These are phyloP conservation scores for Holocentrus rufus DNA, from an alignment of 2,797 vertebrate genomes.

Conservation along the genomic window DNA sequence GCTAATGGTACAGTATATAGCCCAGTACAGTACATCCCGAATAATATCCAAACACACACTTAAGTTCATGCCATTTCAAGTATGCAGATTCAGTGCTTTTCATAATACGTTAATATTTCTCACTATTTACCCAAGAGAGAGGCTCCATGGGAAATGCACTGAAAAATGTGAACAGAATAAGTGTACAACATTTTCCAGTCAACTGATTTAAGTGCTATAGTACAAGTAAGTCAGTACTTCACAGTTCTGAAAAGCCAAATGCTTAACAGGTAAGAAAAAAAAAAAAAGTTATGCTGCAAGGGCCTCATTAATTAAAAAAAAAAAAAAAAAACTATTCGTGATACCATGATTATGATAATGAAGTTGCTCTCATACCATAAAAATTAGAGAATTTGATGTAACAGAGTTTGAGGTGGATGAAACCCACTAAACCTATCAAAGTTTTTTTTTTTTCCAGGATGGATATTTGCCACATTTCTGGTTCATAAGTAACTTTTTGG, in stretches of 20 bases:
- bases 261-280: neutral
- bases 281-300: neutral
- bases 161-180: neutral
- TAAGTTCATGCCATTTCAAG: constrained; percentile 48
- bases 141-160: neutral
- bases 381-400: too few relatives aligned
- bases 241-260: constrained; percentile 2
- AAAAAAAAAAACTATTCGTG: neutral
- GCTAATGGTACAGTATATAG: neutral
- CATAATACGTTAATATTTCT: neutral
- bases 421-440: too few relatives aligned
- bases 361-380: too few relatives aligned
- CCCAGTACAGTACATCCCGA: constrained; percentile 15
- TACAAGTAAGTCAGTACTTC: constrained; percentile 3
- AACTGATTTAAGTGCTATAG: constrained; percentile 3
- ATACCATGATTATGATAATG: neutral
- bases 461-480: too few relatives aligned
- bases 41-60: constrained; percentile 19
- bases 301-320: neutral
- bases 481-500: neutral
- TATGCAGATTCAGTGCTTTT: constrained; percentile 41
- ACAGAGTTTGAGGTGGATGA: too few relatives aligned
- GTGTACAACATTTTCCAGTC: neutral
- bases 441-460: too few relatives aligned
- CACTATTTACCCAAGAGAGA: too few relatives aligned